phyloP scores from a whole-genome alignment of 2,888 invertebrate genomes.

The Agrotis ipsilon region DNA sequence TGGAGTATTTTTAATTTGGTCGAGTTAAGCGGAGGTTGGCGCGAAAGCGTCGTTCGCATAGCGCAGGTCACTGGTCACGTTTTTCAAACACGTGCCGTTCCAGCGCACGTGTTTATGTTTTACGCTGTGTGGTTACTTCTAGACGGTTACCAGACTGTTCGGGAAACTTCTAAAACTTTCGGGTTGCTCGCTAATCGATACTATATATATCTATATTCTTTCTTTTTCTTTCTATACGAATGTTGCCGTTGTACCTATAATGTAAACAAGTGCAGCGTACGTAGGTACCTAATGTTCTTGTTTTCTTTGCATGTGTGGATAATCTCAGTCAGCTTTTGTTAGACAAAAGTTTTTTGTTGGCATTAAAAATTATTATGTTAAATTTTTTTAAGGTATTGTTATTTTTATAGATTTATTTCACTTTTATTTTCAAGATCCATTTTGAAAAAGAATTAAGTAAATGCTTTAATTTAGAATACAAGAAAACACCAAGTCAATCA shows the following conservation, averaged over 20 bases:
- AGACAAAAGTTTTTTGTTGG: no score
- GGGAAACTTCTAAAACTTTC: slow-evolving; percentile 49
- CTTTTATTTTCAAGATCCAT: not conserved
- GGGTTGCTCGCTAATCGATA: slow-evolving; percentile 8
- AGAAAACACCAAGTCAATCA: not conserved
- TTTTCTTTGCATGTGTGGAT: not conserved
- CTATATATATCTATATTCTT: no score
- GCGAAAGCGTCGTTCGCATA: slow-evolving; percentile 68
- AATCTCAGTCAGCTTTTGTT: not conserved
- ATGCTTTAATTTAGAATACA: no score
- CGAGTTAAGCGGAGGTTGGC: slow-evolving; percentile 54
- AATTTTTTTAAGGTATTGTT: not conserved
- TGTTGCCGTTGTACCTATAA: slow-evolving; percentile 5
- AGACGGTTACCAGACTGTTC: slow-evolving; percentile 42
- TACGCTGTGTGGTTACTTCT: slow-evolving; percentile 51
- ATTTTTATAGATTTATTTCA: not conserved
- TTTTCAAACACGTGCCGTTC: slow-evolving; percentile 76
- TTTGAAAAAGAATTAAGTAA: not conserved
- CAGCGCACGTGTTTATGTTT: slow-evolving; percentile 72
- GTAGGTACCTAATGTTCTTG: not conserved
- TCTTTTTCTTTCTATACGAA: no score
- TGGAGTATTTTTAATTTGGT: slow-evolving; percentile 56
- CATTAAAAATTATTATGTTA: not conserved
- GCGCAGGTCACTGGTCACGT: slow-evolving; percentile 74
- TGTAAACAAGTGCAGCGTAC: no score